These are phyloP conservation scores for Petrocephalus schoutedeni DNA, from an alignment of 2,797 vertebrate species.

Conservation along the genomic window DNA sequence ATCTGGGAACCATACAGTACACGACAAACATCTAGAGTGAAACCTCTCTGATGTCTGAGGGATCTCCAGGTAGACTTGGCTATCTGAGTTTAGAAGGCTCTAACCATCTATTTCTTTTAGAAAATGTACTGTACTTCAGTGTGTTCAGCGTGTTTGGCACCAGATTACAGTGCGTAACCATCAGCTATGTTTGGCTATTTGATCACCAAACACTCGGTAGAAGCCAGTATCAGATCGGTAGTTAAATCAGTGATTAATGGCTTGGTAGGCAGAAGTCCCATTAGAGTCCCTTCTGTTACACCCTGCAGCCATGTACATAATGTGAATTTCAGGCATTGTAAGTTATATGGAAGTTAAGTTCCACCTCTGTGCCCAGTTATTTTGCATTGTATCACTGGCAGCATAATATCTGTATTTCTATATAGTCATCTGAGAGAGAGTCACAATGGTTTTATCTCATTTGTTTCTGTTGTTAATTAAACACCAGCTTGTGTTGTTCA, in stretches of 20 bases:
- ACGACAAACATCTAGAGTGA: not conserved
- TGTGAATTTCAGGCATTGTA: not conserved
- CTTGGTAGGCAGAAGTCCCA: not conserved
- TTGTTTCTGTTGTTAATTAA: not conserved
- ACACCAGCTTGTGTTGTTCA: not conserved
- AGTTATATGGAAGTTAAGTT: not conserved
- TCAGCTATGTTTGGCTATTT: not conserved
- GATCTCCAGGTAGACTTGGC: not conserved
- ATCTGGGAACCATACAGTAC: not conserved
- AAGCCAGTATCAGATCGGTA: not conserved
- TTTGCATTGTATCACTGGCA: not conserved
- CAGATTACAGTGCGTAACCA: not conserved
- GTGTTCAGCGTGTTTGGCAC: not conserved
- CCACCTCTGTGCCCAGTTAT: not conserved
- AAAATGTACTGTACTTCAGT: not conserved
- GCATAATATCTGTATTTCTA: not conserved
- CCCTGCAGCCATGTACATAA: not conserved
- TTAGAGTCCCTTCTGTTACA: not conserved
- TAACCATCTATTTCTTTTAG: not conserved
- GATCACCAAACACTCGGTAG: not conserved
- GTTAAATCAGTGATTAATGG: not conserved
- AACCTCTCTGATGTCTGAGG: not conserved
- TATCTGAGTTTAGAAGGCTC: too few relatives aligned
- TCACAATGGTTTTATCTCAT: not conserved
- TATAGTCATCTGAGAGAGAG: not conserved